Evolutionary conservation across 2,888 invertebrate genomes (phyloP), one percentile per base, ranked within the genome.

Genomic region (Machimus rusticus): DNA sequence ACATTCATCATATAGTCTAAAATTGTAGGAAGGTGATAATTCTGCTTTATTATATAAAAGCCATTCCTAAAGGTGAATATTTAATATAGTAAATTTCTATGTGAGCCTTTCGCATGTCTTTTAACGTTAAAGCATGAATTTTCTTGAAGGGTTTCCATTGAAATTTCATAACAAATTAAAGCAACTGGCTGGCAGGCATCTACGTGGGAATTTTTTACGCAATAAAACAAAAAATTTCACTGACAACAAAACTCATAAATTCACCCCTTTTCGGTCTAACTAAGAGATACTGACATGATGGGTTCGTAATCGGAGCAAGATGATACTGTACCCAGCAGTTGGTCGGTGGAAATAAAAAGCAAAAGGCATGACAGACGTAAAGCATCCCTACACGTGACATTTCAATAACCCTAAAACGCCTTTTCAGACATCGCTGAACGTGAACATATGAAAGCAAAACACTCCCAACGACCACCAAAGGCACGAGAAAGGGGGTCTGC

Each of bases 341-440:
- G 66, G 74, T 19, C 23, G 28, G 34, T 31, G 31, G 31, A 66
- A 66, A 74, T 37, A 78, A 77, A 57, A 81, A 79, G 79, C 31
- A 51, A 74, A 86, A 81, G 74, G 74, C 86, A 86, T 87, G 87
- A 87, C 86, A 86, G 86, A 86, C 87, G 86, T 87, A 81, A 87
- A 86, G 51, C 86, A 87, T 55, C 86, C 66, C 55, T 86, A 79
- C 79, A 87, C 79, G 86, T 87, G 87, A 87, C 87, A 87, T 87
- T 87, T 87, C 87, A 87, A 87, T 87, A 87, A 87, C 86, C 57
- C 74, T 79, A 87, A 87, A 87, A 84, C 51, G 76, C 74, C 43
- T 74, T 74, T 74, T 74, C 85, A 74, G 46, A 43, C 46, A 74
- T 74, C 85, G 28, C 43, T 31, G 43, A 85, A 85, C 74, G 16